These are phyloP conservation scores for Nemopilema nomurai DNA, from an alignment of 30 jellyfish, hydroid and myxozoan genomes.

Conservation along the genomic window DNA sequence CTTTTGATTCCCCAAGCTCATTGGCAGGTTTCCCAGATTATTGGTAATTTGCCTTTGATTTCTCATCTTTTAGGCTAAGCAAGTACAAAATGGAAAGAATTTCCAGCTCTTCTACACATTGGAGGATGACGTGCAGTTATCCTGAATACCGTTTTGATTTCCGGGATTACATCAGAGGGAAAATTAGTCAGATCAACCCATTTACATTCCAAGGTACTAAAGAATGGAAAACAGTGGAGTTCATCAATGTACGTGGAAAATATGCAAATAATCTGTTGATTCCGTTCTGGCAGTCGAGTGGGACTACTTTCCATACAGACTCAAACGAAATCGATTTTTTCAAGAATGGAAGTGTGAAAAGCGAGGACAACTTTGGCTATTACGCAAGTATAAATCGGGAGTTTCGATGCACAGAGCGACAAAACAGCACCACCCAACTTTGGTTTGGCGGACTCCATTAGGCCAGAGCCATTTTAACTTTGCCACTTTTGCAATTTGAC, in stretches of 20 bases:
- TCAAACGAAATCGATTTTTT: background rate
- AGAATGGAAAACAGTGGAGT: background rate
- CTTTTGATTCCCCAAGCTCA: too few relatives aligned
- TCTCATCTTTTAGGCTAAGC: background rate
- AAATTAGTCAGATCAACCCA: background rate
- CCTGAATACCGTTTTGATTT: background rate
- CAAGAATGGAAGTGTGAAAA: background rate
- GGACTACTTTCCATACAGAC: background rate
- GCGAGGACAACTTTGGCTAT: constrained; percentile 8
- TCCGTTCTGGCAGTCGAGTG: background rate
- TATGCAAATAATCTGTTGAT: background rate
- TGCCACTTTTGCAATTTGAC: too few relatives aligned
- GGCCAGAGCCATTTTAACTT: too few relatives aligned
- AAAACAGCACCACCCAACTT: constrained; percentile 4
- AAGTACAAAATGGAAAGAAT: background rate
- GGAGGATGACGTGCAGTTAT: constrained; percentile 2
- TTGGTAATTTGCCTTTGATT: background rate
- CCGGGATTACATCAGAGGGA: background rate
- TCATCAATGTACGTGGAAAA: background rate
- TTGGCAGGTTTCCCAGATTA: too few relatives aligned
- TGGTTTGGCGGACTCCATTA: too few relatives aligned
- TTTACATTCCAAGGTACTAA: background rate
- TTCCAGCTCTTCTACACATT: background rate
- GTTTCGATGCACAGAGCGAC: background rate
- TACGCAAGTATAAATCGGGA: background rate